phyloP scores from a whole-genome alignment of 1,140 invertebrate species.

The Chironomus tepperi region DNA sequence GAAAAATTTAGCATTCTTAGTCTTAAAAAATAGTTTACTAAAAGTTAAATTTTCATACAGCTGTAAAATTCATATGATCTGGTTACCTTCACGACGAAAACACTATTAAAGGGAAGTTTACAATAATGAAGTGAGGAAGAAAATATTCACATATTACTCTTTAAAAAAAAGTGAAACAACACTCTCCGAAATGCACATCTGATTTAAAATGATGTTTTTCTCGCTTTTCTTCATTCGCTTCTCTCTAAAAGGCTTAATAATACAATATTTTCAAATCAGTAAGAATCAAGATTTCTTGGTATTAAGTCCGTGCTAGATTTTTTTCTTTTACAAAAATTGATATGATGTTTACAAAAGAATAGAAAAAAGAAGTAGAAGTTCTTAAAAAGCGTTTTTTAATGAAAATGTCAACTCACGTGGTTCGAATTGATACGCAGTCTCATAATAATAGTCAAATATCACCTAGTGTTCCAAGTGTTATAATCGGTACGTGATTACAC shows the following conservation, averaged over 20 bases:
- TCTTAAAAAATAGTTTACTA: no score
- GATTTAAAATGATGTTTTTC: slow-evolving; percentile 1
- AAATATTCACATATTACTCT: not conserved
- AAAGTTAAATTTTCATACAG: no score
- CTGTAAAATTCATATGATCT: no score
- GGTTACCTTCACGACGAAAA: no score
- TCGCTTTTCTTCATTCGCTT: not conserved
- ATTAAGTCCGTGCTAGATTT: not conserved
- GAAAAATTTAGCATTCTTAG: no score
- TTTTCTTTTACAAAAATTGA: no score
- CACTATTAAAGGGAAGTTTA: not conserved
- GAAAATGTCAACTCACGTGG: slow-evolving; percentile 14
- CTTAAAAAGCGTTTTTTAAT: not conserved
- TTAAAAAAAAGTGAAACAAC: no score
- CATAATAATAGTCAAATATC: slow-evolving; percentile 7
- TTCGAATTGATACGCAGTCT: not conserved
- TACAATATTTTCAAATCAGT: not conserved
- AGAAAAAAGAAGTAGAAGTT: not conserved
- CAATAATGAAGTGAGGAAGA: not conserved
- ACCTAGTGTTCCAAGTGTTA: not conserved
- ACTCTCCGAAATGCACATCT: not conserved
- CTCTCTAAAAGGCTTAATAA: slow-evolving; percentile 1
- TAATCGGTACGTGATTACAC: not conserved
- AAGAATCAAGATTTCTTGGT: slow-evolving; percentile 5
- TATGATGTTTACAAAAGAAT: no score